Base-by-base conservation (phyloP, 2,888 invertebrate species). In the Limnephilus rhombicus region DNA sequence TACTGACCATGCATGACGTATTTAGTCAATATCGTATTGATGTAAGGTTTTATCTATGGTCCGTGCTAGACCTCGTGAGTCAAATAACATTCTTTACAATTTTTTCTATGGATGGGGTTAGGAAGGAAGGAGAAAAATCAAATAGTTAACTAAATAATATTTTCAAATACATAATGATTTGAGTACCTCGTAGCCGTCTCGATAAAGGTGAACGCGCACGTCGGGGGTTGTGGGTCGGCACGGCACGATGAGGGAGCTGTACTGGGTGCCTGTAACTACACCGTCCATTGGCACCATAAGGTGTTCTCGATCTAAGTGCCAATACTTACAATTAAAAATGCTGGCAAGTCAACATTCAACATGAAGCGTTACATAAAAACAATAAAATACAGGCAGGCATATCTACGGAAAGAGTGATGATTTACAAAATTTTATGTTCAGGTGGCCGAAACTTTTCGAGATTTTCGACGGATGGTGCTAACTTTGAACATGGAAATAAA, bases 181-280 rank as follows among this genome's bases (percentile, higher is more conserved):
- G 34, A 18, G 45, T 87, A 96, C 96, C 94, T 95, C 94, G 68
- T 95, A 94, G 91, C 94, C 95, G 29, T 94, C 94, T 93, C 94
- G 94, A 29, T 94, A 94, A 11, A 97, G 94, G 83, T 95, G 93
- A 1, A 97, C 97, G 34, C 95, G 94, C 2, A 96, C 95, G 92
- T 96, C 95, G 2, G 97, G 97, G 87, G 97, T 96, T 1, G 97
- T 96, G 11, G 97, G 97, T 87, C 96, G 96, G 94, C 98, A 98
- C 37, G 97, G 97, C 94, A 98, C 96, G 0, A 96, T 94, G 0
- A 95, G 95, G 37, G 95, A 94, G 1, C 94, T 94, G 93, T 95
- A 95, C 93, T 96, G 96, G 3, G 94, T 94, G 0, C 95, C 95
- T 4, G 95, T 95, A 15, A 95, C 94, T 1, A 95, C 94, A 1